These are phyloP conservation scores for Tarsius wallacei DNA, from an alignment of 2,797 vertebrate genomes.

Conservation along the genomic window DNA sequence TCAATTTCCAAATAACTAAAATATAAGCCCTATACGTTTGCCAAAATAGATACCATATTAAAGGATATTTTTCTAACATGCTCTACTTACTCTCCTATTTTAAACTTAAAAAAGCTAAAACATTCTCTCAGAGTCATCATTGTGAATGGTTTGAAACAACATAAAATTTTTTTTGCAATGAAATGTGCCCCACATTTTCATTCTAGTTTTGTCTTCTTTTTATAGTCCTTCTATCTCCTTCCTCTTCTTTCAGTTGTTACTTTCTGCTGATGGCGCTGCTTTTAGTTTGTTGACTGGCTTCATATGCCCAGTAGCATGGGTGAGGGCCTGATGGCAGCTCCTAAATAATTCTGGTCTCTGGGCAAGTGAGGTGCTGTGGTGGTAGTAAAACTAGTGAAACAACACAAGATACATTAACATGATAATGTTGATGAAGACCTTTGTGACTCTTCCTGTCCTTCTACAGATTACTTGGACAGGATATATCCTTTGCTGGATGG, in stretches of 20 bases:
- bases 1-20: conserved; percentile 58
- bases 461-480: background rate
- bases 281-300: conserved; percentile 1
- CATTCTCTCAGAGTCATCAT: background rate
- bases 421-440: background rate
- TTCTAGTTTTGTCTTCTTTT: background rate
- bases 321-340: background rate
- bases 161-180: background rate
- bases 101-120: conserved; percentile 5
- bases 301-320: background rate
- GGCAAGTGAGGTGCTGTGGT: background rate
- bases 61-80: conserved; percentile 22
- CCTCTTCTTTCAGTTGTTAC: background rate
- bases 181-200: background rate
- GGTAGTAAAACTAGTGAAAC: background rate
- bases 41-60: conserved; percentile 15
- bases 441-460: background rate
- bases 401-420: background rate
- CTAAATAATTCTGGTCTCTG: background rate
- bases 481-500: background rate
- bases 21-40: background rate
- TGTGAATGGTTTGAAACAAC: background rate
- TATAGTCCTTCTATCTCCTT: background rate
- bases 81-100: background rate
- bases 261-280: conserved; percentile 14